These are phyloP conservation scores for Numida meleagris DNA, from an alignment of 2,113 vertebrate species.

Conservation along the genomic window DNA sequence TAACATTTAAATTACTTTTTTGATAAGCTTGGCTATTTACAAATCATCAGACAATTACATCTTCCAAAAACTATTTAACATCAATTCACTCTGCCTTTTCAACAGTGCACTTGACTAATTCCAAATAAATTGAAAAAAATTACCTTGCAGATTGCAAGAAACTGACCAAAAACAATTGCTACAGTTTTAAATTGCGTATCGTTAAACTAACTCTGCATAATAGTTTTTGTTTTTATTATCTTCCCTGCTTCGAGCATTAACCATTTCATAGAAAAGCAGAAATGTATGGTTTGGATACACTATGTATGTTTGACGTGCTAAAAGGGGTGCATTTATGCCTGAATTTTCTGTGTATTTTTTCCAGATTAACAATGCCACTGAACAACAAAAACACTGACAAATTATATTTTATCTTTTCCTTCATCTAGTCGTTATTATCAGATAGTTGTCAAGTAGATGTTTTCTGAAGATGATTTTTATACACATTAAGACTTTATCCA, in stretches of 20 bases:
- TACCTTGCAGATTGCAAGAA: conserved; percentile 81
- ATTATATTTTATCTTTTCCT: neutral
- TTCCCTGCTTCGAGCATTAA: conserved; percentile 45
- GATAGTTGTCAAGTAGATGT: neutral
- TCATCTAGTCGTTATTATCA: neutral
- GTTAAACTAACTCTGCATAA: conserved; percentile 66
- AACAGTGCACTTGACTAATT: conserved; percentile 83
- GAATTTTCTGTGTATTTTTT: neutral
- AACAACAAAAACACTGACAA: neutral
- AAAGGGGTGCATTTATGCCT: neutral
- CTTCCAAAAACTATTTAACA: conserved; percentile 87
- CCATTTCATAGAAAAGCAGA: conserved; percentile 29
- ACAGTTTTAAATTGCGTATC: conserved; percentile 70
- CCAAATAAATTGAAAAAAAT: conserved; percentile 86
- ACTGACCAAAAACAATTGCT: conserved; percentile 81
- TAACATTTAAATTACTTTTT: conserved; percentile 87
- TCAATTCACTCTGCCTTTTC: conserved; percentile 85
- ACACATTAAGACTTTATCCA: neutral
- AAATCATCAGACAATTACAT: conserved; percentile 89
- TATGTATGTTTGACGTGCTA: neutral
- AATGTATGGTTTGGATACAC: neutral
- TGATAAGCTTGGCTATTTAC: conserved; percentile 86
- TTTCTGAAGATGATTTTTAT: neutral
- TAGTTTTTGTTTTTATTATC: conserved; percentile 56
- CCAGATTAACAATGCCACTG: neutral